Base-by-base conservation (phyloP, 2,888 invertebrate genomes). In the Hydriomena furcata region DNA sequence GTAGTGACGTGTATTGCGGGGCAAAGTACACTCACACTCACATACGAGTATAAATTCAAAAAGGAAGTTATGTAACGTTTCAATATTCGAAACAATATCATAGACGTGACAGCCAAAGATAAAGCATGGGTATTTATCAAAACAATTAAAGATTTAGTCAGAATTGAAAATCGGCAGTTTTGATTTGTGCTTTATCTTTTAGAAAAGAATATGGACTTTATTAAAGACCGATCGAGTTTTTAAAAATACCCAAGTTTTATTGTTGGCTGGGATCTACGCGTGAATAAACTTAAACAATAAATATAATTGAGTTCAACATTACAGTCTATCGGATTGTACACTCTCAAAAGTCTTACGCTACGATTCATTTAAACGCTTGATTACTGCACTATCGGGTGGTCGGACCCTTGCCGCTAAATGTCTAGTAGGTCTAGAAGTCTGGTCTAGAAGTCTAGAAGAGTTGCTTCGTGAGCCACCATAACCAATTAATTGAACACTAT, bases 241-340 rank as follows among this genome's bases (percentile, higher is more conserved):
- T 20, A 32, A 25, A 8, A 7, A 35, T 5, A 10, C 23, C 7
- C 20, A 31, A 34, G 32, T 32, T 46, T 40, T 41, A 30, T 24
- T 17, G n/a, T 45, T 17, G 17, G 8, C 32, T 38, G 34, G 12
- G 21, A 21, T 38, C 30, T 27, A 51, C 62, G 71, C 65, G 55
- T 61, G 67, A 72, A 42, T 20, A 42, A 51, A 52, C 37, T 25
- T 40, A 63, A 63, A 64, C 58, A 60, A 68, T 65, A 68, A 72
- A 68, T 68, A 62, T 58, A 77, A 78, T 75, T 71, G 76, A 78
- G 38, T 74, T 76, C 58, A 79, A 81, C 73, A 71, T 82, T 85
- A 88, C 84, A 87, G 85, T 87, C 88, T 88, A 87, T 84, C 75
- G 77, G 84, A 83, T 85, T 87, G 87, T 89, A 87, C 84, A 89